These are phyloP conservation scores for human (Homo sapiens) DNA, from an alignment of 2,113 vertebrate species.

Conservation along the genomic window DNA sequence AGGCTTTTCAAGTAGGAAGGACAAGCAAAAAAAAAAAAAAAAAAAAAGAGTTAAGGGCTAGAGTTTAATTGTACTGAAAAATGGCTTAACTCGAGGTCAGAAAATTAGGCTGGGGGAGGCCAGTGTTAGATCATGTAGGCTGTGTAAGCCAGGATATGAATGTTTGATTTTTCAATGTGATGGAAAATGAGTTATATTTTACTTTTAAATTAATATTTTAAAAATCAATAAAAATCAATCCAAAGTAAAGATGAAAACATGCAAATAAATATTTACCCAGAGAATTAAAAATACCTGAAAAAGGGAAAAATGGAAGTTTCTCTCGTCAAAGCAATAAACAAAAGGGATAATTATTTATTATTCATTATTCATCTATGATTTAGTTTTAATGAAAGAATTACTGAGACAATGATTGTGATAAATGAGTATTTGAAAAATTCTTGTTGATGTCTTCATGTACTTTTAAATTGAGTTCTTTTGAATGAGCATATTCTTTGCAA, in stretches of 20 bases:
- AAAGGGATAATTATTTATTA: neutral
- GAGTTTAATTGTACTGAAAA: neutral
- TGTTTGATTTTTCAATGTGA: neutral
- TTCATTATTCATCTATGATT: neutral
- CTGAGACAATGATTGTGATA: neutral
- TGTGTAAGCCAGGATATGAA: neutral
- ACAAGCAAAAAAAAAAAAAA: neutral
- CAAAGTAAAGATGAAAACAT: neutral
- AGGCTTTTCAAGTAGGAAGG: neutral
- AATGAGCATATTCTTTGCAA: neutral
- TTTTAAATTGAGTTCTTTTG: neutral
- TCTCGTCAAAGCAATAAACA: neutral
- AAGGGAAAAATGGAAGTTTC: neutral
- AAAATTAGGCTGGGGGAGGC: neutral
- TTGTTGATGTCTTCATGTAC: neutral
- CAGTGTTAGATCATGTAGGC: neutral
- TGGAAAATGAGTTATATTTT: neutral
- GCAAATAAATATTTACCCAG: neutral
- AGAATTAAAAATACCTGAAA: neutral
- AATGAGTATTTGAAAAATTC: neutral
- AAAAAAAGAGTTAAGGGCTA: neutral
- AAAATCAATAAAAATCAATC: neutral
- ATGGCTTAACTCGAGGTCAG: neutral
- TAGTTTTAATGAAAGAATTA: neutral
- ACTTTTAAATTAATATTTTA: neutral